Percentiles rank a stretch among this genome's conserved stretches.
Evolutionary conservation across 2,888 invertebrate genomes (phyloP).

Genomic region (Creontiades dilutus): DNA sequence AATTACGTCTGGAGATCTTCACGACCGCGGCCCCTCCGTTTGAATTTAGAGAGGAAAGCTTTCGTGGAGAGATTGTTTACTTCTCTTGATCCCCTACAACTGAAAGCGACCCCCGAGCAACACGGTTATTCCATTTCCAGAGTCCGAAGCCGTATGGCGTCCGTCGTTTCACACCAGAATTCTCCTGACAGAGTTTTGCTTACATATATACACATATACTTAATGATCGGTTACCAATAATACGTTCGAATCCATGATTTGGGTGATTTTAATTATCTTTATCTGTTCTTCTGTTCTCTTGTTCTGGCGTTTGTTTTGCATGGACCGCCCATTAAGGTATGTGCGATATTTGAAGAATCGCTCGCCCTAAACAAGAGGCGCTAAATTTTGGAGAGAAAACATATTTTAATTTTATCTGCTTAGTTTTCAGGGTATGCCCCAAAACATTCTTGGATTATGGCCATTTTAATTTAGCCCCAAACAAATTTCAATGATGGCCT

Average conservation of each 20-base stretch:
- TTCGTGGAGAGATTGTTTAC: slow-evolving; percentile 30
- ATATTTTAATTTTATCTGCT: too few species aligned
- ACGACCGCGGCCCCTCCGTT: slow-evolving; percentile 5
- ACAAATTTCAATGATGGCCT: too few species aligned
- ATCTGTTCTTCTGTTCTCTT: too few species aligned
- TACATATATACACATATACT: background rate
- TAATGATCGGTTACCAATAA: background rate
- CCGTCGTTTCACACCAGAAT: background rate
- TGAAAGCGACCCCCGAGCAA: slow-evolving; percentile 15
- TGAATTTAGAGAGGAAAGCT: slow-evolving; percentile 8
- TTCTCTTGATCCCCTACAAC: slow-evolving; percentile 17
- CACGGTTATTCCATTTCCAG: slow-evolving; percentile 52
- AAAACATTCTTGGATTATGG: too few species aligned
- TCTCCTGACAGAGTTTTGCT: background rate
- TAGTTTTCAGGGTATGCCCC: too few species aligned
- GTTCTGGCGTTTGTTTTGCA: too few species aligned
- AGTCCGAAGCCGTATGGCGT: slow-evolving; percentile 36
- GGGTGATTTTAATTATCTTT: background rate
- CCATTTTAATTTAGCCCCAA: too few species aligned
- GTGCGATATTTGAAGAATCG: too few species aligned
- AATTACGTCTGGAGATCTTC: slow-evolving; percentile 39
- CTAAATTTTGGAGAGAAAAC: too few species aligned
- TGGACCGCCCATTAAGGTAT: too few species aligned
- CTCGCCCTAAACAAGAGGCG: too few species aligned
- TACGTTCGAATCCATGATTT: background rate